A percentile compares a stretch with the other conserved stretches of the same genome.
These are phyloP conservation scores for Polietes domitor DNA, from an alignment of 2,888 invertebrate genomes.

Conservation along the genomic window DNA sequence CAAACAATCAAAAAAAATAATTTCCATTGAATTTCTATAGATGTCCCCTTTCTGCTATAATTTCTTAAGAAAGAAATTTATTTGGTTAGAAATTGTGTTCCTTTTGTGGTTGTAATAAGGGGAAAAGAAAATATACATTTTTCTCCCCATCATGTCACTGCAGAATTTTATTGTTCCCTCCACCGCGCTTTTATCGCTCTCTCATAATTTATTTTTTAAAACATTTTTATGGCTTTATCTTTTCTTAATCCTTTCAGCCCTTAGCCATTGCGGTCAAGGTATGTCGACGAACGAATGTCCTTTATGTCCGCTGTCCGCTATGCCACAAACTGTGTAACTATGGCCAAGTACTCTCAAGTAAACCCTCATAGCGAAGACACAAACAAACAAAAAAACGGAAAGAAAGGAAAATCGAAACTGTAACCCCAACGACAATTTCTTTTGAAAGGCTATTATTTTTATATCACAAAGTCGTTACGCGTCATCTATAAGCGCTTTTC, in stretches of 20 bases:
- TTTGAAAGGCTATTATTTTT: slow-evolving; percentile 67
- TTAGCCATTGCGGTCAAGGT: slow-evolving; percentile 13
- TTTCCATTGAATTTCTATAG: too few species aligned
- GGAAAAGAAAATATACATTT: too few species aligned
- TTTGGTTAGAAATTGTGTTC: too few species aligned
- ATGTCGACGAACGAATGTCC: background rate
- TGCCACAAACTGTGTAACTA: slow-evolving; percentile 6
- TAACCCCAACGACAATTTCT: slow-evolving; percentile 32
- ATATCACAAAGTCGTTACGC: slow-evolving; percentile 69
- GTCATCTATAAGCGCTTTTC: slow-evolving; percentile 51
- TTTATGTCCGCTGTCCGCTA: background rate
- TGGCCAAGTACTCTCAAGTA: background rate
- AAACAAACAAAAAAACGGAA: slow-evolving; percentile 2
- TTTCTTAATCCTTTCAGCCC: background rate
- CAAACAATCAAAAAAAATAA: too few species aligned
- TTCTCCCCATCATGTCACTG: background rate
- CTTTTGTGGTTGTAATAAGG: background rate
- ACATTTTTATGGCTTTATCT: slow-evolving; percentile 10
- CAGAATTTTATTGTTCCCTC: background rate
- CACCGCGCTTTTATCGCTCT: background rate
- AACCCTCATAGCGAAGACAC: too few species aligned
- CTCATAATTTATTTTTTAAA: background rate
- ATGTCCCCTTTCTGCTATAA: too few species aligned
- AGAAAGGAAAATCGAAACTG: too few species aligned
- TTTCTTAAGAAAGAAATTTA: too few species aligned